phyloP scores from a whole-genome alignment of 2,888 invertebrate genomes.

The Homarus gammarus region DNA sequence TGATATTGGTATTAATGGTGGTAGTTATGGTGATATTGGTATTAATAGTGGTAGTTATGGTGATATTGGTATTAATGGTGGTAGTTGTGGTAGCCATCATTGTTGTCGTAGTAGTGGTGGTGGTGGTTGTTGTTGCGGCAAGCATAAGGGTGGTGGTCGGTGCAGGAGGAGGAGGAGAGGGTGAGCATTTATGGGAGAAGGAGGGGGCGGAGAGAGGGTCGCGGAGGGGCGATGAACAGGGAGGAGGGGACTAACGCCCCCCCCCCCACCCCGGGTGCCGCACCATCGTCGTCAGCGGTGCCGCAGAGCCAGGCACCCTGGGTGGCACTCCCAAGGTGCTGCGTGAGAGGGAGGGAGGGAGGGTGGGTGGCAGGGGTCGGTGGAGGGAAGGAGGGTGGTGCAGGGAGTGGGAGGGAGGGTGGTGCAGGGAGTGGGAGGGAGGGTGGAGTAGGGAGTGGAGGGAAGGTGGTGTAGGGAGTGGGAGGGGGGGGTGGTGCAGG shows the following conservation, averaged over 20 bases:
- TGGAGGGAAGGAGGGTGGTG: not conserved
- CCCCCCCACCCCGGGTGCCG: constrained; percentile 8
- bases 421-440: not conserved
- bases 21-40: no score
- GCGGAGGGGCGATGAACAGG: not conserved
- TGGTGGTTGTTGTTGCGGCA: no score
- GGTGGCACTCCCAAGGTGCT: constrained; percentile 15
- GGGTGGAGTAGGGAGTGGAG: not conserved
- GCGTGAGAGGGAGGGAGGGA: not conserved
- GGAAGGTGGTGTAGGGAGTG: not conserved
- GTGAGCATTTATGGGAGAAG: constrained; percentile 9
- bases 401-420: not conserved
- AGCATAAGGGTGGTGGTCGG: constrained; percentile 1
- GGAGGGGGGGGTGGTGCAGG: no score
- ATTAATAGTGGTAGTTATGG: no score
- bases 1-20: no score
- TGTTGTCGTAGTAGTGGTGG: not conserved
- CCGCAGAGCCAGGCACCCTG: constrained; percentile 30
- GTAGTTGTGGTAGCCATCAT: not conserved
- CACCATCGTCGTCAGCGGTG: constrained; percentile 31
- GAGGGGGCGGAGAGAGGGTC: constrained; percentile 14
- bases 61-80: no score
- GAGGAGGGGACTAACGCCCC: not conserved
- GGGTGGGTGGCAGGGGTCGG: not conserved
- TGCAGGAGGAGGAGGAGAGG: constrained; percentile 10